phyloP scores from a whole-genome alignment of 2,113 vertebrate species.

The Myotis davidii region DNA sequence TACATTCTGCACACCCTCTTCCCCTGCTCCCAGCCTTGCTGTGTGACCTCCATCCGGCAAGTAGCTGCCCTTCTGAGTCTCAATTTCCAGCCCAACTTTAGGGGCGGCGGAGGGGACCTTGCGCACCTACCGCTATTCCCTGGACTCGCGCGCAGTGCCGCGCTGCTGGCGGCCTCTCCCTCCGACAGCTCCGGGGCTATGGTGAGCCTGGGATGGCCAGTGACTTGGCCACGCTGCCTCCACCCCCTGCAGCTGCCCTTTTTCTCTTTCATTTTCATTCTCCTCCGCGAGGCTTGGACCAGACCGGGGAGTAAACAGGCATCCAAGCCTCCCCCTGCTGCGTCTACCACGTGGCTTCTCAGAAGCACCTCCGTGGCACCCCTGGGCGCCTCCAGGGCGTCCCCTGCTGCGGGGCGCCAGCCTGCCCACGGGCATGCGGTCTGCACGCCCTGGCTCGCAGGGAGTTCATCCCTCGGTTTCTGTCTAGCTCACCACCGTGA shows the following conservation, averaged over 20 bases:
- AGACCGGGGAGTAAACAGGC: not conserved
- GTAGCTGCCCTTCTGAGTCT: not conserved
- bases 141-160: not conserved
- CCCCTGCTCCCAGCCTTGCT: not conserved
- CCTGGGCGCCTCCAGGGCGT: no score
- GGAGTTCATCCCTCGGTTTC: not conserved
- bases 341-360: constrained; percentile 37
- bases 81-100: not conserved
- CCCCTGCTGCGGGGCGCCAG: not conserved
- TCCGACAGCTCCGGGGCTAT: not conserved
- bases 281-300: not conserved
- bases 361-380: not conserved
- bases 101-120: not conserved
- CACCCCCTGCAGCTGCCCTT: accelerated
- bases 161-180: not conserved
- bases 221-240: not conserved
- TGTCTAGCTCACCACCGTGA: not conserved
- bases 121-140: constrained; percentile 26
- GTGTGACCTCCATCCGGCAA: accelerated
- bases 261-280: constrained; percentile 75
- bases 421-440: accelerated
- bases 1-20: not conserved
- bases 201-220: accelerated
- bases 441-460: not conserved
- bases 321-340: no score